These are phyloP conservation scores for Cephonodes hylas DNA, from an alignment of 2,888 invertebrate species.

Conservation along the genomic window DNA sequence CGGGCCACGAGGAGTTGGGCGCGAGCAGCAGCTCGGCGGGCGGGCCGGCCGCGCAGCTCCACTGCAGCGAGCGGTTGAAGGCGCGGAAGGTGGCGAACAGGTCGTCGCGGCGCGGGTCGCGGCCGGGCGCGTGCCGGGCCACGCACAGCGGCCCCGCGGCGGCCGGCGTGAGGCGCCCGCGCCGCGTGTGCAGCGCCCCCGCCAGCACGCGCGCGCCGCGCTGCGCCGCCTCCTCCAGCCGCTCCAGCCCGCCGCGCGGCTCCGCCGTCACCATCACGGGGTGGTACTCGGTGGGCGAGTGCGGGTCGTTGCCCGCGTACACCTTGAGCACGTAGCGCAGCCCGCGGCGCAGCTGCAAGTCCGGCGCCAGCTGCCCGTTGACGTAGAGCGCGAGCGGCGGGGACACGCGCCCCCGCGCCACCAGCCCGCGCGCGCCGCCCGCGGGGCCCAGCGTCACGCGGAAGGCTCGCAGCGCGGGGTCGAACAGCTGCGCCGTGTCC, in stretches of 20 bases:
- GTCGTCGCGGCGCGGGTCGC: constrained; percentile 89
- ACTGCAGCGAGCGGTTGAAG: constrained; percentile 88
- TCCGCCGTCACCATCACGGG: constrained; percentile 94
- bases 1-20: constrained; percentile 95
- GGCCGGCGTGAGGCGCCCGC: constrained; percentile 87
- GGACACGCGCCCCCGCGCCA: constrained; percentile 73
- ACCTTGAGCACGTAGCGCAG: constrained; percentile 91
- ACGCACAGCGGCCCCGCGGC: constrained; percentile 89
- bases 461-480: constrained; percentile 88
- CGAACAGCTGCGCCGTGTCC: constrained; percentile 84
- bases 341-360: constrained; percentile 92
- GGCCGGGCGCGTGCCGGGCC: constrained; percentile 82
- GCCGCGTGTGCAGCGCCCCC: constrained; percentile 90
- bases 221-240: constrained; percentile 82
- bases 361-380: constrained; percentile 93
- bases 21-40: constrained; percentile 88
- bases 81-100: constrained; percentile 89
- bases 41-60: constrained; percentile 86
- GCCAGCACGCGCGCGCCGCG: constrained; percentile 85
- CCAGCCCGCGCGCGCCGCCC: constrained; percentile 89
- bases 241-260: constrained; percentile 91
- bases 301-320: constrained; percentile 93
- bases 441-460: constrained; percentile 91
- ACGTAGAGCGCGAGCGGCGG: constrained; percentile 94
- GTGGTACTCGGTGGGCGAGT: constrained; percentile 91